Evolutionary conservation across 1,140 invertebrate species (phyloP).

Genomic region (Dolichoris vasculosae): DNA sequence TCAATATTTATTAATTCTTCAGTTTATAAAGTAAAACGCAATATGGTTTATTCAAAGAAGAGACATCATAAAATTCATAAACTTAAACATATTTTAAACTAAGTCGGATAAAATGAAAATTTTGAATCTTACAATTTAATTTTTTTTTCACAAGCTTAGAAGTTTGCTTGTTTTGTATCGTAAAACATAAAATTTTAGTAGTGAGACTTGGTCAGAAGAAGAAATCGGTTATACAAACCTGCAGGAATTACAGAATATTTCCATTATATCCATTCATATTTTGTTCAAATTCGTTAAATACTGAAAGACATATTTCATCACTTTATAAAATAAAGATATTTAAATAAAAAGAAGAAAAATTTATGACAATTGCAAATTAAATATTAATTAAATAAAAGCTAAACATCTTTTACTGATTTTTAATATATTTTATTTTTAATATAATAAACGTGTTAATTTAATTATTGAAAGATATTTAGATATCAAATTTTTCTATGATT

Average conservation of each 20-base stretch:
- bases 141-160: neutral
- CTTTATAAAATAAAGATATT: neutral
- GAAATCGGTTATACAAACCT: constrained; percentile 32
- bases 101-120: neutral
- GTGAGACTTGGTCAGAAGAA: constrained; percentile 3
- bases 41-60: too few relatives aligned
- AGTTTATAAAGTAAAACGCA: too few relatives aligned
- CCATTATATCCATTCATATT: constrained; percentile 42
- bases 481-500: too few relatives aligned
- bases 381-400: too few relatives aligned
- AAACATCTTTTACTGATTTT: too few relatives aligned
- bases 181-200: constrained; percentile 25
- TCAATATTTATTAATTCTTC: too few relatives aligned
- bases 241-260: constrained; percentile 23
- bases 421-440: too few relatives aligned
- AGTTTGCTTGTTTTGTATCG: neutral
- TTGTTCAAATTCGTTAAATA: neutral
- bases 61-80: too few relatives aligned
- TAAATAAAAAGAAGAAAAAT: neutral
- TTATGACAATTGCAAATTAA: too few relatives aligned
- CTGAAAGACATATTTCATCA: neutral
- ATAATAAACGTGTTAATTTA: too few relatives aligned
- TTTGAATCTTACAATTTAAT: neutral
- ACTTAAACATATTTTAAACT: neutral
- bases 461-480: too few relatives aligned